Evolutionary conservation across 1,140 invertebrate genomes (phyloP).

Genomic region (Atta colombica): DNA sequence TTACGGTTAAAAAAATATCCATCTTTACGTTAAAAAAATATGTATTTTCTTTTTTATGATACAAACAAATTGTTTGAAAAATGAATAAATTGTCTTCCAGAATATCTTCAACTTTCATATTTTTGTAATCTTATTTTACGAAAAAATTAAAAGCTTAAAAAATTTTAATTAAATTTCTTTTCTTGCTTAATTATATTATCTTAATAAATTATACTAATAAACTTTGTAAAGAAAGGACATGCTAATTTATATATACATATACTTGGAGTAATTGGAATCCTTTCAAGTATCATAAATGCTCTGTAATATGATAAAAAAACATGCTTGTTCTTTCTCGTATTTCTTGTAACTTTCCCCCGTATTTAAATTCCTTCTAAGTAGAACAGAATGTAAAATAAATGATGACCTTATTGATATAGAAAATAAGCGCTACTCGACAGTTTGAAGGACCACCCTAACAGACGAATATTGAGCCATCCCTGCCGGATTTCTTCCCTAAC

Average conservation of each 20-base stretch:
- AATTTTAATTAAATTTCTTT: background rate
- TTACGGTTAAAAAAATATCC: background rate
- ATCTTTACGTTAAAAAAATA: background rate
- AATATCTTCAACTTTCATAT: background rate
- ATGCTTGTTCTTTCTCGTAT: background rate
- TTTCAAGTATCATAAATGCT: background rate
- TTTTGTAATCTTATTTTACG: background rate
- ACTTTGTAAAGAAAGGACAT: background rate
- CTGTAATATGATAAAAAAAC: background rate
- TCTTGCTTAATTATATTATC: background rate
- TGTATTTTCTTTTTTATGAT: background rate
- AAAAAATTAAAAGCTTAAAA: background rate
- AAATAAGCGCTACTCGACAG: constrained; percentile 31
- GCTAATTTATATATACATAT: background rate
- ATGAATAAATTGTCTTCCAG: background rate
- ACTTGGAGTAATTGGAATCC: background rate
- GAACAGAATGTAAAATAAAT: constrained; percentile 4
- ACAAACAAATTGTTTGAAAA: background rate
- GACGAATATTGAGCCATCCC: constrained; percentile 51
- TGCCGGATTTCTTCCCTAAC: background rate
- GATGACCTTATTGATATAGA: constrained; percentile 41
- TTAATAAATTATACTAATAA: background rate
- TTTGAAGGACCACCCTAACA: constrained; percentile 7
- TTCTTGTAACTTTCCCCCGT: background rate
- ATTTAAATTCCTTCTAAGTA: constrained; percentile 37